phyloP scores from a whole-genome alignment of 2,888 invertebrate genomes.

The Meloe dianella region DNA sequence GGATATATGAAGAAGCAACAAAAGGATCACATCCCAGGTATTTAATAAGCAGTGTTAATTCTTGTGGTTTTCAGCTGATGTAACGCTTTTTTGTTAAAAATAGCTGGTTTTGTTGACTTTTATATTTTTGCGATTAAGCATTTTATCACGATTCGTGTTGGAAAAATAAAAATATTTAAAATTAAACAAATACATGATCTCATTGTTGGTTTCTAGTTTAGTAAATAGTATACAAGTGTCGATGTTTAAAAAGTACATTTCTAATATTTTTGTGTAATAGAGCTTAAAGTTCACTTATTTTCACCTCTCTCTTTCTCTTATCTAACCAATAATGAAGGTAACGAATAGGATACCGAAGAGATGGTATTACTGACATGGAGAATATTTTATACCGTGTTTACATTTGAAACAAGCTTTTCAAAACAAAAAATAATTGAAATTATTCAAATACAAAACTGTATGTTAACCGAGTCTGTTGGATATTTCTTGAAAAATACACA shows the following conservation, averaged over 20 bases:
- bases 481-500: not conserved
- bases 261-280: not conserved
- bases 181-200: conserved; percentile 2
- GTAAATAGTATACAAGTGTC: not conserved
- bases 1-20: not conserved
- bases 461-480: not conserved
- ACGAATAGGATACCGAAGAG: not conserved
- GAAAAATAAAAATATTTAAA: not conserved
- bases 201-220: too few species aligned
- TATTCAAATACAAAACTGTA: not conserved
- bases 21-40: not conserved
- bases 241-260: not conserved
- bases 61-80: not conserved
- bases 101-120: not conserved
- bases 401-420: conserved; percentile 1
- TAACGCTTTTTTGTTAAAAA: not conserved
- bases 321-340: not conserved
- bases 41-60: not conserved
- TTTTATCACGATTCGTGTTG: not conserved
- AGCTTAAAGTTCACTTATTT: not conserved
- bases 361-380: not conserved
- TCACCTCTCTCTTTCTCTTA: not conserved
- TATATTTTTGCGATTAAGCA: not conserved
- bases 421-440: not conserved
- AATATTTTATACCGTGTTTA: not conserved